Conservation (phyloP, 2,113 vertebrate species). For the Gambusia holbrooki region DNA sequence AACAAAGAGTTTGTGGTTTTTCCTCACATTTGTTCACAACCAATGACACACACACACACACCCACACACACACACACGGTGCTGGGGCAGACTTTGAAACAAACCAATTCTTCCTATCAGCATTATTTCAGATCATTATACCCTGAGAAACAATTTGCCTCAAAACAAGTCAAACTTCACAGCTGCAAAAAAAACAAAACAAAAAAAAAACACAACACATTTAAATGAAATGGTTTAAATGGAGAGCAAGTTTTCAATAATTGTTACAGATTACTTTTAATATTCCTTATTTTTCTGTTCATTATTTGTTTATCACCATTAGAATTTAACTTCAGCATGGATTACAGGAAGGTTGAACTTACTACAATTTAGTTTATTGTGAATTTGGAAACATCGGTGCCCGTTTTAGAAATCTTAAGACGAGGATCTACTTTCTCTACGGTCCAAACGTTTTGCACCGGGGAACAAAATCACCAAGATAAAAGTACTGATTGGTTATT, state of each 20-base stretch:
- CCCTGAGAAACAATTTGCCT: background rate
- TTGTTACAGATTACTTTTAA: too few relatives aligned
- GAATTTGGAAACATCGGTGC: too few relatives aligned
- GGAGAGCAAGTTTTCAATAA: background rate
- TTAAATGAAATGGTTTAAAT: background rate
- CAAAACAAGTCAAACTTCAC: background rate
- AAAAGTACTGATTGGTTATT: background rate
- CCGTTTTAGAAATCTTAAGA: too few relatives aligned
- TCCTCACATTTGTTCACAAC: background rate
- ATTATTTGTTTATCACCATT: too few relatives aligned
- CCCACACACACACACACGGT: too few relatives aligned
- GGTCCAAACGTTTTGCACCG: background rate
- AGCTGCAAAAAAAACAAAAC: background rate
- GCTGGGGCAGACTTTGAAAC: background rate
- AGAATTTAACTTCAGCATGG: too few relatives aligned
- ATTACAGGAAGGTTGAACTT: background rate
- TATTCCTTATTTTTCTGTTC: too few relatives aligned
- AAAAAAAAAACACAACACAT: background rate
- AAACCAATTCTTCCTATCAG: background rate
- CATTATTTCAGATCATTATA: background rate
- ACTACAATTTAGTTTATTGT: too few relatives aligned
- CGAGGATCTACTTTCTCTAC: too few relatives aligned
- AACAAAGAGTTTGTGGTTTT: background rate
- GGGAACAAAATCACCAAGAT: background rate
- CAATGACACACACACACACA: background rate